Conservation (phyloP, 2,797 vertebrate species). For the Otus scops region DNA sequence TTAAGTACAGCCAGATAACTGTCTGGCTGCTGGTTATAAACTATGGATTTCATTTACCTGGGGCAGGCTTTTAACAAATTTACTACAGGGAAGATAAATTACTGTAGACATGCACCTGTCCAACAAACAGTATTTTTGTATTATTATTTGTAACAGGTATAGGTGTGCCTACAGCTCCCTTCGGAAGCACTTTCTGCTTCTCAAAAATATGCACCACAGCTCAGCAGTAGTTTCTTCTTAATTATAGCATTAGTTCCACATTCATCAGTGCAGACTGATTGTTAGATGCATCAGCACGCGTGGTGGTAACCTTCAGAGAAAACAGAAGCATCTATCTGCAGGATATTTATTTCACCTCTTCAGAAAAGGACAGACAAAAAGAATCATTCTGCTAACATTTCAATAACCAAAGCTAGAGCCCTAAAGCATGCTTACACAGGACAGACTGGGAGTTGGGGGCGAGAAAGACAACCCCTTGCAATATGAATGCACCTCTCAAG, state of each 20-base stretch:
- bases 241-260: neutral
- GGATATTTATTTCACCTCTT: neutral
- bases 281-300: neutral
- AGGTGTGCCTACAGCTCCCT: neutral
- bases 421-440: neutral
- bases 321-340: neutral
- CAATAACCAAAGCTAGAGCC: neutral
- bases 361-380: neutral
- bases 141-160: neutral
- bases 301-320: neutral
- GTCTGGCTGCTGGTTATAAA: neutral
- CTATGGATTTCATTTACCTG: neutral
- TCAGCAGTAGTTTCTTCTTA: neutral
- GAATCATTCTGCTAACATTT: neutral
- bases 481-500: neutral
- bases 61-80: neutral
- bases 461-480: neutral
- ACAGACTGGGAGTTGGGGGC: neutral
- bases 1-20: neutral
- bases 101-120: neutral
- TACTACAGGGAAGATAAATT: neutral
- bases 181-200: neutral
- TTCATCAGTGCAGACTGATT: neutral
- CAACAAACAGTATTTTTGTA: neutral
- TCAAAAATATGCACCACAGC: neutral